phyloP scores from a whole-genome alignment of 2,888 invertebrate species.

The Zootermopsis nevadensis region DNA sequence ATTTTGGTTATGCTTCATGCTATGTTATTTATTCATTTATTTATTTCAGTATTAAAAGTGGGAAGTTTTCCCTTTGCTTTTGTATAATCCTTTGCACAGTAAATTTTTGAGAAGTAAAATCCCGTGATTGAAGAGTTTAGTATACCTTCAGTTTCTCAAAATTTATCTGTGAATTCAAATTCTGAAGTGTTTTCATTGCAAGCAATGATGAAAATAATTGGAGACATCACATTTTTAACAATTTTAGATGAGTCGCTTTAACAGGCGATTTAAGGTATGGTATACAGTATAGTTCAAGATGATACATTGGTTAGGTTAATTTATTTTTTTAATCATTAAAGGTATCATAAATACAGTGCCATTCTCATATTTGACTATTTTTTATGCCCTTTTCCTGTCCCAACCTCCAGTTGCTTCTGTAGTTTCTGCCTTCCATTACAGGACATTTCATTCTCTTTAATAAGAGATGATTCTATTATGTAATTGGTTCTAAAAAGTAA shows the following conservation, averaged over 20 bases:
- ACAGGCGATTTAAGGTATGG: not conserved
- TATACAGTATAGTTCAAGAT: not conserved
- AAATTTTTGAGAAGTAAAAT: not conserved
- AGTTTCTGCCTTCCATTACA: not conserved
- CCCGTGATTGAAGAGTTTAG: not conserved
- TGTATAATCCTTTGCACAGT: not conserved
- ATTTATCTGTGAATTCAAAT: not conserved
- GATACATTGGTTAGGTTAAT: not conserved
- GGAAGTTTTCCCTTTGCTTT: not conserved
- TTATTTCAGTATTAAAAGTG: not conserved
- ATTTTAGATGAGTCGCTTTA: not conserved
- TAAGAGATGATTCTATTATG: not conserved
- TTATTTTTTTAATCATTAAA: constrained; percentile 23
- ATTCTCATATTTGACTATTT: constrained; percentile 18
- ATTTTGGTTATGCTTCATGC: not conserved
- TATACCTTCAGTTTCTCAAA: not conserved
- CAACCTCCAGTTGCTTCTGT: not conserved
- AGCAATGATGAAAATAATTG: not conserved
- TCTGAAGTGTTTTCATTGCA: not conserved
- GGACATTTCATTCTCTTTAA: not conserved
- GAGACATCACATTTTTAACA: not conserved
- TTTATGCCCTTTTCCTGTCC: not conserved
- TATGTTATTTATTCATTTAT: constrained; percentile 4
- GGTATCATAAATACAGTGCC: constrained; percentile 22
- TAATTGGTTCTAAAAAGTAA: too few species aligned